Evolutionary conservation across 2,113 vertebrate genomes (phyloP).

Genomic region (Emydura subglobosa): DNA sequence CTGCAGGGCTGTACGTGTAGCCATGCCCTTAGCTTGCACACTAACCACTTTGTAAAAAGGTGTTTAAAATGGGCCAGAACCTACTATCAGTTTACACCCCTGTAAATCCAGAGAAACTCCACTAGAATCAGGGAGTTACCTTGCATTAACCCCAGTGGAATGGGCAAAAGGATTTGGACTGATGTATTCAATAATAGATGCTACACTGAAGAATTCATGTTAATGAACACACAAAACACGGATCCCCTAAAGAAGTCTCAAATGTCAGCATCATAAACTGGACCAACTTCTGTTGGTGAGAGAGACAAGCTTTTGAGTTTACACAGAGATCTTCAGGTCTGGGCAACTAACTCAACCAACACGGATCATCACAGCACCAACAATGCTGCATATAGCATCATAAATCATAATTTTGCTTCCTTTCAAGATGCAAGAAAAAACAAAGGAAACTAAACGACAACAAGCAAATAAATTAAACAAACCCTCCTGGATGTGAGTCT

Average conservation of each 20-base stretch:
- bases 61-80: not conserved
- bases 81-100: not conserved
- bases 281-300: not conserved
- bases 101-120: not conserved
- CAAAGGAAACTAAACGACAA: slow-evolving; percentile 51
- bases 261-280: not conserved
- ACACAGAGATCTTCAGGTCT: not conserved
- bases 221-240: not conserved
- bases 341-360: not conserved
- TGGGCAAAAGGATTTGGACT: not conserved
- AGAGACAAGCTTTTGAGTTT: not conserved
- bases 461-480: slow-evolving; percentile 12
- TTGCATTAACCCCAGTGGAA: not conserved
- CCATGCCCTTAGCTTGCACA: not conserved
- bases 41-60: not conserved
- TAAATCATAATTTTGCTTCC: slow-evolving; percentile 13
- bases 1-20: not conserved
- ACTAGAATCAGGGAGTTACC: not conserved
- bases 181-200: slow-evolving; percentile 12
- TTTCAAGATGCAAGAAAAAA: slow-evolving; percentile 24
- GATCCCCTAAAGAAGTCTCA: not conserved
- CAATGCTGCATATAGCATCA: not conserved
- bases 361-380: not conserved
- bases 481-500: not conserved
- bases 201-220: not conserved